phyloP scores from a whole-genome alignment of 37 sponge, comb jelly and placozoan species.

The Agelas oroides region DNA sequence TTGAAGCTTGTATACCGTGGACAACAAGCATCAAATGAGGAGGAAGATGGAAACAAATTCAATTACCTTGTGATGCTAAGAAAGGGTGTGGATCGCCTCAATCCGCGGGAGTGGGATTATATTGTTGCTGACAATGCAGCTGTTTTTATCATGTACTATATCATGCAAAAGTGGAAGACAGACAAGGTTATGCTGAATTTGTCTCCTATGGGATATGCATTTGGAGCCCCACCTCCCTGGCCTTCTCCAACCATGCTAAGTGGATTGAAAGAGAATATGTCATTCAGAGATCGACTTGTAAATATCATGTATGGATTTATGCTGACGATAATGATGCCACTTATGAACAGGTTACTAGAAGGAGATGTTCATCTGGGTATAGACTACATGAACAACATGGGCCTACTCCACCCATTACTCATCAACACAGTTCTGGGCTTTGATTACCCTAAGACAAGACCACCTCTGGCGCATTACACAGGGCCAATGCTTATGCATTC shows the following conservation, averaged over 20 bases:
- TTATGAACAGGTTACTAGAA: background rate
- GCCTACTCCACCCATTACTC: background rate
- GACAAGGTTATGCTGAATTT: background rate
- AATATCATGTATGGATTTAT: too few relatives aligned
- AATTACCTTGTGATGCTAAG: background rate
- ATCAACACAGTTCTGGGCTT: conserved; percentile 24
- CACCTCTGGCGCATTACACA: conserved; percentile 26
- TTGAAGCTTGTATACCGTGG: background rate
- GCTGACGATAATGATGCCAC: background rate
- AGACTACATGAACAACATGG: background rate
- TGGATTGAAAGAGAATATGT: too few relatives aligned
- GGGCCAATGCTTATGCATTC: conserved; percentile 16
- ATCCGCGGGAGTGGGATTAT: conserved; percentile 14
- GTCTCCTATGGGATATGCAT: too few relatives aligned
- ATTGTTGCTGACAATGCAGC: conserved; percentile 15
- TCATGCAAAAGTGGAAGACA: background rate
- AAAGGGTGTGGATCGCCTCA: conserved; percentile 4
- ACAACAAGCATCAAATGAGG: too few relatives aligned
- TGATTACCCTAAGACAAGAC: conserved; percentile 12
- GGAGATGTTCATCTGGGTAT: background rate
- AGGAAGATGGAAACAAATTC: too few relatives aligned
- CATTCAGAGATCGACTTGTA: too few relatives aligned
- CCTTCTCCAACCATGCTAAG: too few relatives aligned
- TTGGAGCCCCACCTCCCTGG: too few relatives aligned
- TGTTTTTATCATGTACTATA: background rate